Evolutionary conservation across 1,140 invertebrate species (phyloP), one percentile per base, ranked within the genome.

Genomic region (fruit fly (Drosophila melanogaster)): DNA sequence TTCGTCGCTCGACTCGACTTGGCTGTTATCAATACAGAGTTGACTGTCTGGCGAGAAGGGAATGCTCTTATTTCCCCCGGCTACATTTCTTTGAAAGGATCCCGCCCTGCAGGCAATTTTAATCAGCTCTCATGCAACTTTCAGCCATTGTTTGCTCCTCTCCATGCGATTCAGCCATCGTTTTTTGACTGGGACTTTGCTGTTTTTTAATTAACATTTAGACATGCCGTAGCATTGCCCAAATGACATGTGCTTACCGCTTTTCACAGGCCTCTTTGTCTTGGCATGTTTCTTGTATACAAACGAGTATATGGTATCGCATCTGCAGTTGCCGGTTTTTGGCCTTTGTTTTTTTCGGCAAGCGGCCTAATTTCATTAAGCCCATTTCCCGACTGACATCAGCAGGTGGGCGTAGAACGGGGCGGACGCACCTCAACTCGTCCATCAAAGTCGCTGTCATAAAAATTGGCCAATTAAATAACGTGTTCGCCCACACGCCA

Each of bases 201-300:
- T 83, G 79, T 69, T 87, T 89, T 71, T 89, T 87, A 89, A 87
- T 87, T 87, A 89, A 89, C 86, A 89, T 87, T 77, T 85, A 85
- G 77, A 85, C 56, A 79, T 72, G 73, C 79, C 76, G 79, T 77
- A 76, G 56, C 74, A 79, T 72, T 62, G 46, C 70, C 84, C 67
- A 60, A 87, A 87, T 83, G 84, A 83, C 84, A 87, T 89, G 79
- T 89, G 78, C 79, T 77, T 65, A 22, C 73, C 75, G 38, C 43
- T 37, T 1, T 6, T 30, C 47, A 26, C 19, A 26, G 69, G 53
- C 57, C 46, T 60, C 73, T 70, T 74, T 80, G 67, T 74, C 33
- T 75, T 41, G 17, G 22, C 54, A 12, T 55, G 49, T 5, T 4
- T 43, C 41, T 43, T 30, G 26, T 30, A 8, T 10, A 30, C 26